Base-by-base conservation (phyloP, 2,888 invertebrate species). In the Microdon myrmicae region DNA sequence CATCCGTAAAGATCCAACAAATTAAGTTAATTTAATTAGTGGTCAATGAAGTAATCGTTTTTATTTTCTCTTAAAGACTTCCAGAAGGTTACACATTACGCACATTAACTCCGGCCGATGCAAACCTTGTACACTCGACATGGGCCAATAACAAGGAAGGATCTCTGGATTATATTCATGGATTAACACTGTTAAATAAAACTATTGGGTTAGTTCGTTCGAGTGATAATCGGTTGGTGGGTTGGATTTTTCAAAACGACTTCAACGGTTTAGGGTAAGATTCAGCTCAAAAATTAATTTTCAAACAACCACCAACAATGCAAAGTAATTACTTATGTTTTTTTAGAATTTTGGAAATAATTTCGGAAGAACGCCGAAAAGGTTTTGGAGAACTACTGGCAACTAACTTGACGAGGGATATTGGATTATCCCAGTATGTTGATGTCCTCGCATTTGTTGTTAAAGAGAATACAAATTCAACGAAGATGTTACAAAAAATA, bases 71-170 rank as follows among this genome's bases (percentile, higher is more conserved):
- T 8, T 20, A 22, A 4, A 70, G 70, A 7, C 13, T 76, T 28
- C 68, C 70, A n/a, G 41, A 67, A 6, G 77, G 74, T 7, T 75
- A 72, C 47, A 67, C 68, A n/a, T 19, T 74, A 14, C 68, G 69
- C 0, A 32, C 41, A 3, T 41, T 76, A 6, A 16, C 20, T 6
- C 48, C 60, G 3, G 51, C 53, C 2, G 68, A 77, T 67, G 77
- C 71, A 3, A 60, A 53, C 3, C 12, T 67, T 5, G 68, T 76
- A 3, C 73, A 76, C 37, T 19, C 23, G 2, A 28, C 58, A 2
- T 76, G 76, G 76, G 67, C 71, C 8, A 77, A 76, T 26, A 76
- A 72, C 12, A 71, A 70, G 9, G 78, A 76, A 51, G 76, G 73
- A 9, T 76, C 76, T 0, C 38, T 73, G 32, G 48, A 68, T 1